These are phyloP conservation scores for Limnephilus auricula DNA, from an alignment of 2,888 invertebrate species.

Conservation along the genomic window DNA sequence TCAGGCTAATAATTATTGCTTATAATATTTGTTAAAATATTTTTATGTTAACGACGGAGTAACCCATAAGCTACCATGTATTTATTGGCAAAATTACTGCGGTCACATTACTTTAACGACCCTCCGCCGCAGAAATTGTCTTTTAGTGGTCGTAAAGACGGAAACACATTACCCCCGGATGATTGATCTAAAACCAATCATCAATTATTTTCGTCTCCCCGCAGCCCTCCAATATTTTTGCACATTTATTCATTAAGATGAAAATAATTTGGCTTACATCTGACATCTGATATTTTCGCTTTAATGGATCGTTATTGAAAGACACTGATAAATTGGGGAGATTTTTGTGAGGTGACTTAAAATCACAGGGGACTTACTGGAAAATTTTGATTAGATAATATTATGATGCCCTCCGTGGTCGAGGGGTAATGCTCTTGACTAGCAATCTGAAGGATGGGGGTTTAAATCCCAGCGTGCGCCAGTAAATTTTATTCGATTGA, in stretches of 20 bases:
- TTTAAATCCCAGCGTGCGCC: too few species aligned
- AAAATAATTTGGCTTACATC: not conserved
- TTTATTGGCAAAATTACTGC: not conserved
- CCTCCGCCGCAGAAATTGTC: not conserved
- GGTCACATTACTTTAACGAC: not conserved
- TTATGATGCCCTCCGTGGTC: too few species aligned
- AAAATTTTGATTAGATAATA: too few species aligned
- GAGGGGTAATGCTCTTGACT: too few species aligned
- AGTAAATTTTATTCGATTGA: too few species aligned
- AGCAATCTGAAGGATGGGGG: too few species aligned
- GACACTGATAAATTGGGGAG: not conserved
- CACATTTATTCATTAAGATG: not conserved
- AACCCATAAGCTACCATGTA: not conserved
- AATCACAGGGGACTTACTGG: not conserved
- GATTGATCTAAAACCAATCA: not conserved
- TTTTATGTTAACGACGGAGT: not conserved
- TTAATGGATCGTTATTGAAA: not conserved
- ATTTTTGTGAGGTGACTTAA: not conserved
- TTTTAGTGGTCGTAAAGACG: constrained; percentile 1
- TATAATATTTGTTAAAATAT: too few species aligned
- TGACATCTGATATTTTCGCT: not conserved
- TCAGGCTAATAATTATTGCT: too few species aligned
- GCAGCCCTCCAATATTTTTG: not conserved
- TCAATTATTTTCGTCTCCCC: not conserved
- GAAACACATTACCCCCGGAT: not conserved